These are phyloP conservation scores for Knipowitschia caucasica DNA, from an alignment of 2,797 vertebrate genomes.

Conservation along the genomic window DNA sequence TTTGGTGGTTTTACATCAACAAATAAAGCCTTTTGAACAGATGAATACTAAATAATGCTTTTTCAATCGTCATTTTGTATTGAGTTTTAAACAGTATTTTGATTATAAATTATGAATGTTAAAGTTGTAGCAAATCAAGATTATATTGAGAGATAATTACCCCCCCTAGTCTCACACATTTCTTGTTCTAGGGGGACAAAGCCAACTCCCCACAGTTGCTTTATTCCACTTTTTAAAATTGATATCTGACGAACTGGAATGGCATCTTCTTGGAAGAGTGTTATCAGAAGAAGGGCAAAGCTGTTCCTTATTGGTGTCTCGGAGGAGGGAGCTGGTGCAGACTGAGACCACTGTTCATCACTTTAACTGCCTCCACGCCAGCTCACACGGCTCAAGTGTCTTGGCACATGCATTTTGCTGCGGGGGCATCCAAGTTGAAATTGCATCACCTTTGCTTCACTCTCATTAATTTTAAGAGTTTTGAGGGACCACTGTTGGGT, in stretches of 20 bases:
- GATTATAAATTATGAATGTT: too few species aligned
- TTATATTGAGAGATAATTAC: background rate
- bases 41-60: too few species aligned
- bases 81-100: too few species aligned
- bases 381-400: slow-evolving; percentile 37
- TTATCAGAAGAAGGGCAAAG: slow-evolving; percentile 22
- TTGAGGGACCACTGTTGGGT: slow-evolving; percentile 32
- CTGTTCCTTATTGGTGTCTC: slow-evolving; percentile 27
- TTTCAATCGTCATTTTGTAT: too few species aligned
- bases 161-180: background rate
- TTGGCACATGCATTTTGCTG: slow-evolving; percentile 48
- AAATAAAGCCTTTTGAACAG: too few species aligned
- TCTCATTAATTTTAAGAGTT: slow-evolving; percentile 51
- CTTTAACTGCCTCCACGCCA: slow-evolving; percentile 52
- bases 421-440: slow-evolving; percentile 48
- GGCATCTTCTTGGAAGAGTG: background rate
- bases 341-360: slow-evolving; percentile 63
- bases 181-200: background rate
- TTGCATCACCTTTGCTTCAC: slow-evolving; percentile 63
- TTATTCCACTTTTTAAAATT: background rate
- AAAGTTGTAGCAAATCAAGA: too few species aligned
- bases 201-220: background rate
- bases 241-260: background rate
- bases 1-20: too few species aligned
- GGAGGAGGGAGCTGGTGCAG: slow-evolving; percentile 37